Percentiles rank a stretch among this genome's conserved stretches.
Evolutionary conservation across 2,888 invertebrate species (phyloP).

Genomic region (Volucella bombylans): DNA sequence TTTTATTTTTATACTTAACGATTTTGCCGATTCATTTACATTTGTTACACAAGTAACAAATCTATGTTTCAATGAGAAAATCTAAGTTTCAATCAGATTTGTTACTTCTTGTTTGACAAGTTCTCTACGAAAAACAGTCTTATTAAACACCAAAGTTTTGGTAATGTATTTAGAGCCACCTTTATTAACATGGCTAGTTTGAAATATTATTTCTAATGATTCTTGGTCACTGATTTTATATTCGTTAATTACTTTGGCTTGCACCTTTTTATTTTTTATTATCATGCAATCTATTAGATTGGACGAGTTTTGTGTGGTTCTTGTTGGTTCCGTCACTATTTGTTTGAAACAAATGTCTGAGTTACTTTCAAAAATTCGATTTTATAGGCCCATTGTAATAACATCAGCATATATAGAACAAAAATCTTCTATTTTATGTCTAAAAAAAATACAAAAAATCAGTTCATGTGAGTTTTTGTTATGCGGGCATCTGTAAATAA

Average conservation of each 20-base stretch:
- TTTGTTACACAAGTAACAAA: too few species aligned
- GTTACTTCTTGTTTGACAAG: too few species aligned
- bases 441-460: too few species aligned
- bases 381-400: background rate
- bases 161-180: background rate
- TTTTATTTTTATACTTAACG: too few species aligned
- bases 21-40: background rate
- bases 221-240: background rate
- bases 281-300: background rate
- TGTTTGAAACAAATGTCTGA: background rate
- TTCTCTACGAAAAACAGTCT: too few species aligned
- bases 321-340: slow-evolving; percentile 7
- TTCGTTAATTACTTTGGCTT: background rate
- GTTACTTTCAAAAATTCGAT: background rate
- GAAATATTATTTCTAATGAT: background rate
- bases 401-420: background rate
- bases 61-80: too few species aligned
- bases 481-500: too few species aligned
- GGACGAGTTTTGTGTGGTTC: background rate
- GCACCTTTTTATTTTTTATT: background rate
- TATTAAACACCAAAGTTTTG: background rate
- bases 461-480: too few species aligned
- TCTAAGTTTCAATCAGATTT: too few species aligned
- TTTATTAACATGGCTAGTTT: background rate
- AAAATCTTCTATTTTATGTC: too few species aligned